Evolutionary conservation across 2,113 vertebrate species (phyloP).

Genomic region (Chiloscyllium plagiosum): DNA sequence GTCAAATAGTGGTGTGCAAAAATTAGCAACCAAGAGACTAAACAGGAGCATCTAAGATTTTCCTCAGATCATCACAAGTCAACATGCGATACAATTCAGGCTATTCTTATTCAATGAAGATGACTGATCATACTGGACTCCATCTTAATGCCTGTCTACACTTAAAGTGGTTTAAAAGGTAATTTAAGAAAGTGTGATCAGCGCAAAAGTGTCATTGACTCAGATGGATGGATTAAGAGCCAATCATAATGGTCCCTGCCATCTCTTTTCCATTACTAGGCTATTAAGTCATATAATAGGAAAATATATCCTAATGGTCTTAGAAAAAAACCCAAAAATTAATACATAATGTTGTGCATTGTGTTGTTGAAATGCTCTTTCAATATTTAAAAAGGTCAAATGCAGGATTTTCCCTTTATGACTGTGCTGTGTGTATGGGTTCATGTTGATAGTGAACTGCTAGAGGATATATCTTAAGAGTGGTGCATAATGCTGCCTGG

Average conservation of each 20-base stretch:
- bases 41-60: neutral
- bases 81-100: neutral
- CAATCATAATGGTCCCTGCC: too few relatives aligned
- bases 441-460: slow-evolving; percentile 9
- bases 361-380: neutral
- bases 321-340: neutral
- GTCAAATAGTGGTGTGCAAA: neutral
- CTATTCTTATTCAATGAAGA: neutral
- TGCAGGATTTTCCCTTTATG: neutral
- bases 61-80: neutral
- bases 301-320: neutral
- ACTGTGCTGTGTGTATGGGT: neutral
- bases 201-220: neutral
- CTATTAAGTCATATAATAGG: neutral
- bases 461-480: neutral
- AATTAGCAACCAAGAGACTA: neutral
- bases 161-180: neutral
- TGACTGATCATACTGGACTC: neutral
- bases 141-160: neutral
- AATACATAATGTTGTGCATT: neutral
- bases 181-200: neutral
- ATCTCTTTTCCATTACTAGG: neutral
- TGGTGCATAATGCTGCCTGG: neutral
- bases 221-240: neutral
- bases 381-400: slow-evolving; percentile 11